A percentile compares a stretch with the other conserved stretches of the same genome.
These are phyloP conservation scores for Anastatus disparis DNA, from an alignment of 1,140 invertebrate species.

Conservation along the genomic window DNA sequence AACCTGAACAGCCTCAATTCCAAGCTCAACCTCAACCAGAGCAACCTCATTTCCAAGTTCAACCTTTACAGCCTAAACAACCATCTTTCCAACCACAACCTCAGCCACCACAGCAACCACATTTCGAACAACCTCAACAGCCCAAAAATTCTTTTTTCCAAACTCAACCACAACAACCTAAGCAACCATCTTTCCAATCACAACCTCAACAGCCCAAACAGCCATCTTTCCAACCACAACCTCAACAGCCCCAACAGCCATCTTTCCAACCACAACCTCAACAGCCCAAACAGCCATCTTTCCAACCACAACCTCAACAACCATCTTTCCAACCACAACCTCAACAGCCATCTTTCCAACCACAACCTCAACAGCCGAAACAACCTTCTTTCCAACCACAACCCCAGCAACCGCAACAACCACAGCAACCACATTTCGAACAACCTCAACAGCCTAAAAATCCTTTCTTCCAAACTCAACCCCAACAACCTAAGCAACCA, in stretches of 20 bases:
- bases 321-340: neutral
- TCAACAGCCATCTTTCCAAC: neutral
- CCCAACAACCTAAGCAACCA: neutral
- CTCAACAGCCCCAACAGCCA: neutral
- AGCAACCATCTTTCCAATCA: too few relatives aligned
- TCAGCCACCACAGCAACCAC: neutral
- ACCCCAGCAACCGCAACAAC: neutral
- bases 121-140: neutral
- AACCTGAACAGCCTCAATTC: neutral
- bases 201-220: too few relatives aligned
- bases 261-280: neutral
- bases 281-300: neutral
- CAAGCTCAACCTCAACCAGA: neutral
- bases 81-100: slow-evolving; percentile 4
- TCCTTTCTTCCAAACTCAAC: neutral
- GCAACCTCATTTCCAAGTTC: neutral
- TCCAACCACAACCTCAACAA: neutral
- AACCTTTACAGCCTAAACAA: too few relatives aligned
- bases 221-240: neutral
- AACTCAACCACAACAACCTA: slow-evolving; percentile 14
- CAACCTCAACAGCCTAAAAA: neutral
- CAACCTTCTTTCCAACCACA: slow-evolving; percentile 3
- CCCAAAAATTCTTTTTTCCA: neutral
- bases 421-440: neutral
- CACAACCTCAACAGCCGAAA: too few relatives aligned